Conservation (phyloP, 2,113 vertebrate species). For the Peromyscus polionotus region DNA sequence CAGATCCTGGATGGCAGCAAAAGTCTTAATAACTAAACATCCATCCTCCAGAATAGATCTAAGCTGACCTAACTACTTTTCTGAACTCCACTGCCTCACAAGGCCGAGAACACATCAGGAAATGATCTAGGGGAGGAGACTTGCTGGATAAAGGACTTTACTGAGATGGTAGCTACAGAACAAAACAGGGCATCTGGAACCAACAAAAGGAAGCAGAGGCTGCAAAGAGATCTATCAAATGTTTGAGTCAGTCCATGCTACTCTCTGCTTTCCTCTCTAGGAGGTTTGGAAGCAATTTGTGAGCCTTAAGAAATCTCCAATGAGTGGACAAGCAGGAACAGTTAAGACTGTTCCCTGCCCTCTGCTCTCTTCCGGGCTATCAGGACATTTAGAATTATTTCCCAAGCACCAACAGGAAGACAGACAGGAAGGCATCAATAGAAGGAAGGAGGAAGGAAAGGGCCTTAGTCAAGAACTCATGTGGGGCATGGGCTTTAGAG, state of each 20-base stretch:
- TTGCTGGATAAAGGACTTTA: background rate
- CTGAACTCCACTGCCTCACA: constrained; percentile 15
- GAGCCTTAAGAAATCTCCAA: constrained; percentile 31
- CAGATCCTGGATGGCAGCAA: background rate
- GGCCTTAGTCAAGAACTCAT: background rate
- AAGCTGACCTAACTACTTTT: constrained; percentile 15
- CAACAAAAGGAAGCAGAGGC: background rate
- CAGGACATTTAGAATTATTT: background rate
- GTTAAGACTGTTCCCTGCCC: background rate
- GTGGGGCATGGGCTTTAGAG: background rate
- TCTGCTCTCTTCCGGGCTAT: background rate
- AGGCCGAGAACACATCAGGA: background rate
- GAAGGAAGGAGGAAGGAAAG: background rate
- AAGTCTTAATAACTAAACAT: background rate
- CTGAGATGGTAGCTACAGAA: background rate
- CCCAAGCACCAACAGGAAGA: background rate
- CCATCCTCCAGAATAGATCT: background rate
- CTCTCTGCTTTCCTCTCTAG: constrained; percentile 9
- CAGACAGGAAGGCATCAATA: background rate
- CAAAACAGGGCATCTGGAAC: background rate
- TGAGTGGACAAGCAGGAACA: background rate
- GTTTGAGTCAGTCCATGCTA: background rate
- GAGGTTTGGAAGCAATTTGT: constrained; percentile 32
- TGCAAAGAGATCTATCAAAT: background rate
- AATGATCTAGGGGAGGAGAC: background rate